phyloP scores from a whole-genome alignment of 2,113 vertebrate species.

The Dasypus novemcinctus region DNA sequence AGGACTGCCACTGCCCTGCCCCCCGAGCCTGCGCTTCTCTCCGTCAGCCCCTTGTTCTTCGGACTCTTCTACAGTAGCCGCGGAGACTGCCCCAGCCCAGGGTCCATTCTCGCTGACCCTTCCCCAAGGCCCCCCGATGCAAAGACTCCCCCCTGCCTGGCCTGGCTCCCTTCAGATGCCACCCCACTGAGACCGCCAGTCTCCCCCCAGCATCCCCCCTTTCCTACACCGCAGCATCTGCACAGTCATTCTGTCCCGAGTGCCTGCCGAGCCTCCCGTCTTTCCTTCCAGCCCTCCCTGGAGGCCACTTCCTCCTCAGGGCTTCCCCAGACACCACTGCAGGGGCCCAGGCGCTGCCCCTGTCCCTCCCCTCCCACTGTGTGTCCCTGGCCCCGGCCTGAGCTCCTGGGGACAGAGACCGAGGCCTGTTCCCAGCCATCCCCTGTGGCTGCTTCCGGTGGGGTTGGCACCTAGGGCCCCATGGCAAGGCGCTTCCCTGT shows the following conservation, averaged over 20 bases:
- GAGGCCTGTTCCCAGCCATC: not conserved
- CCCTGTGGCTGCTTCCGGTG: not conserved
- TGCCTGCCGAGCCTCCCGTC: not conserved
- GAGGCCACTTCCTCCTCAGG: not conserved
- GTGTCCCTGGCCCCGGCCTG: not conserved
- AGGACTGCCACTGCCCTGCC: not conserved
- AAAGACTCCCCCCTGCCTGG: not conserved
- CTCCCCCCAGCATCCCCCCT: not conserved
- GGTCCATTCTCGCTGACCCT: rapidly evolving
- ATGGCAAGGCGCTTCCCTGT: not conserved
- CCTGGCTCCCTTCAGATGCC: not conserved
- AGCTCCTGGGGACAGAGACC: not conserved
- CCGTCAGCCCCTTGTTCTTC: not conserved
- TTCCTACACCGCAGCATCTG: not conserved
- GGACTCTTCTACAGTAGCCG: not conserved
- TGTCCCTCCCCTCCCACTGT: too few relatives aligned
- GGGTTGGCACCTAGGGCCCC: not conserved
- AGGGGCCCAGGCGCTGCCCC: not conserved
- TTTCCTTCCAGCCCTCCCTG: not conserved
- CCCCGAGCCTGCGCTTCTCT: not conserved
- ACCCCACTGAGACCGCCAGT: not conserved
- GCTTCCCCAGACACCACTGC: not conserved
- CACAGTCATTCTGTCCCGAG: not conserved
- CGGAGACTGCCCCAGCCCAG: not conserved
- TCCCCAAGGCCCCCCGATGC: not conserved